Conservation (phyloP, 1,140 invertebrate genomes). For the Lamellibrachia luymesi region DNA sequence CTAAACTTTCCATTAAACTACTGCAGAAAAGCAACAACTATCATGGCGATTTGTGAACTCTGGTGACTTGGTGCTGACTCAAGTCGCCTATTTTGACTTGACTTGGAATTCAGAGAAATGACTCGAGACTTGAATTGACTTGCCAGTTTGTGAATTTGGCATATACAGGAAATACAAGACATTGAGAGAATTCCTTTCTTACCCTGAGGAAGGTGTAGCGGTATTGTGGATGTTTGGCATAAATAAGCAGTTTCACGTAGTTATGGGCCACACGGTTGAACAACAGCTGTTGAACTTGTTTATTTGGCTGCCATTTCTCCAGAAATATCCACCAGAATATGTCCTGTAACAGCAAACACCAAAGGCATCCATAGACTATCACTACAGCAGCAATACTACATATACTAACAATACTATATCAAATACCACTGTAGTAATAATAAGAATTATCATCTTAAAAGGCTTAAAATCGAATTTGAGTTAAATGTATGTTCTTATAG, state of each 20-base stretch:
- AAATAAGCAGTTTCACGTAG: constrained; percentile 51
- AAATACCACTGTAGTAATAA: background rate
- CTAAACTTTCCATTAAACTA: no score
- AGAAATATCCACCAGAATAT: constrained; percentile 54
- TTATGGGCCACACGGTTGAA: constrained; percentile 54
- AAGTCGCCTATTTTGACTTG: no score
- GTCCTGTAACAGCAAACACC: constrained; percentile 41
- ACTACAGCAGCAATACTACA: background rate
- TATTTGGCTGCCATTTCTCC: constrained; percentile 46
- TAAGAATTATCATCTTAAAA: background rate
- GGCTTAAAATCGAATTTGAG: background rate
- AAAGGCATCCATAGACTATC: background rate
- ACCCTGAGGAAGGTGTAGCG: constrained; percentile 52
- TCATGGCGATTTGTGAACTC: no score
- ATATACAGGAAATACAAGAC: background rate
- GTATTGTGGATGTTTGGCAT: constrained; percentile 38
- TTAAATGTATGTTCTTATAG: background rate
- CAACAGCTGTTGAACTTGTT: constrained; percentile 42
- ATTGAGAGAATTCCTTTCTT: constrained; percentile 13
- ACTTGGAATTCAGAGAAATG: no score
- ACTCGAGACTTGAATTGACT: no score
- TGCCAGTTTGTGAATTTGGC: no score
- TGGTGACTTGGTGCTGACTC: no score
- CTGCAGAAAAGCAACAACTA: no score
- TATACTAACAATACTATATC: background rate